These are phyloP conservation scores for Ovibos moschatus DNA, from an alignment of 2,113 vertebrate genomes.

Conservation along the genomic window DNA sequence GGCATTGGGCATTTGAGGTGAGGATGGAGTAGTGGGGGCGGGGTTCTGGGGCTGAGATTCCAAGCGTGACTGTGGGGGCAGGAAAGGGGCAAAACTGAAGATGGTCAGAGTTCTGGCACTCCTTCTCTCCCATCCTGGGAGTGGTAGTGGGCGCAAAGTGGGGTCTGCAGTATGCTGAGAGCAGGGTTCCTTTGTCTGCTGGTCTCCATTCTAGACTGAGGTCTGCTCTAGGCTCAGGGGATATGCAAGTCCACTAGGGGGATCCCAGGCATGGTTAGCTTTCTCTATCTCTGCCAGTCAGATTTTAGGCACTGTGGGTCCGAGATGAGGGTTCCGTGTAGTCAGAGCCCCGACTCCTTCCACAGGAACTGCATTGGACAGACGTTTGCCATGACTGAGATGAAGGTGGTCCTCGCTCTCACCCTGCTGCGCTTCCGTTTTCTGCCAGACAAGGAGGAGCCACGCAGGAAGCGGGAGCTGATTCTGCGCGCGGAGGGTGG, in stretches of 20 bases:
- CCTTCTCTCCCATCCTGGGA: background rate
- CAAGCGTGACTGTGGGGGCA: background rate
- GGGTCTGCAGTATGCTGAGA: background rate
- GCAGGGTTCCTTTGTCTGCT: background rate
- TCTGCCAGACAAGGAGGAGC: conserved; percentile 25
- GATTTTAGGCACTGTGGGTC: background rate
- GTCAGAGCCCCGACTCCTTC: background rate
- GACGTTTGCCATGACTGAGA: conserved; percentile 89
- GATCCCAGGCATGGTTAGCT: rapidly evolving
- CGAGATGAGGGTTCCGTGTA: background rate
- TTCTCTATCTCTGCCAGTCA: background rate
- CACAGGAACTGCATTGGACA: conserved; percentile 93
- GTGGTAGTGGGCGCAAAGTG: background rate
- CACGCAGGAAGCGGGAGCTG: conserved; percentile 81
- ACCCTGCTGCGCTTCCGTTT: conserved; percentile 86
- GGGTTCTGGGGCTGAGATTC: background rate
- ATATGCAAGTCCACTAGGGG: rapidly evolving
- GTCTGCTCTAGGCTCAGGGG: background rate
- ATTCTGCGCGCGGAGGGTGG: conserved; percentile 85
- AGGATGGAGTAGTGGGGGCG: rapidly evolving
- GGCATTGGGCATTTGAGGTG: rapidly evolving
- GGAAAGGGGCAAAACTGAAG: too few species aligned
- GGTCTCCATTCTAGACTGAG: background rate
- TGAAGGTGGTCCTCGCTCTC: conserved; percentile 85
- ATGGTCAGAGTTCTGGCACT: background rate